Base-by-base conservation (phyloP, 2,113 vertebrate genomes). In the Colistium nudipinnis region DNA sequence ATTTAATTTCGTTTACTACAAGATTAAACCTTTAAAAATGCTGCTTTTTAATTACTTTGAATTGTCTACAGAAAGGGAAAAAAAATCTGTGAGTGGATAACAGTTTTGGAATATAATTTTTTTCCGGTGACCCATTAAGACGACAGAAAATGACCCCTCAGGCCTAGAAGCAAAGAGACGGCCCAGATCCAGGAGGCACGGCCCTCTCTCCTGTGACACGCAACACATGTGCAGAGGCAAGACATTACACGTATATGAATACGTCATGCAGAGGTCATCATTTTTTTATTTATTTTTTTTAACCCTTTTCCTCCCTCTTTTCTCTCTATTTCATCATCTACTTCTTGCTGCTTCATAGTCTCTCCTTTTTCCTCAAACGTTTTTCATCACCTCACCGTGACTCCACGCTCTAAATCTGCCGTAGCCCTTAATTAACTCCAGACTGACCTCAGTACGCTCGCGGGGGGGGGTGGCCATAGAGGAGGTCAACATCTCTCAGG, bases 251-350 rank as follows among this genome's bases (percentile, higher is more conserved):
- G 53, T 57, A 62, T 45, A 76, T 70, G 61, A 77, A 80, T 39
- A 79, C 49, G 83, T 82, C 87, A 81, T 89, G 87, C 89, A 89
- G 74, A 60, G 62, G 56, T 74, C 19, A 36, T 1, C 41, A 36
- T 62, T 8, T 28, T 7, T 10, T 9, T 44, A 17, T 38, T 4
- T 14, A 10, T 38, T 14, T 38, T 4, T n/a, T n/a, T n/a, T n/a
- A n/a, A n/a, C n/a, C 19, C 35, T 19, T 13, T 8, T 35, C 44
- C 52, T 44, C 4, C 48, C 24, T 33, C 27, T 82, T 78, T 75
- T 31, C 61, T 35, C 51, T 36, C 16, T 38, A 71, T 82, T 89
- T 88, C 76, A 66, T 88, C 87, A 80, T 85, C 74, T 48, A 17
- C 27, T 65, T 41, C 57, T 61, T 19, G n/a, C 51, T 66, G 38